These are phyloP conservation scores for Procambarus clarkii DNA, from an alignment of 1,140 invertebrate species.

Conservation along the genomic window DNA sequence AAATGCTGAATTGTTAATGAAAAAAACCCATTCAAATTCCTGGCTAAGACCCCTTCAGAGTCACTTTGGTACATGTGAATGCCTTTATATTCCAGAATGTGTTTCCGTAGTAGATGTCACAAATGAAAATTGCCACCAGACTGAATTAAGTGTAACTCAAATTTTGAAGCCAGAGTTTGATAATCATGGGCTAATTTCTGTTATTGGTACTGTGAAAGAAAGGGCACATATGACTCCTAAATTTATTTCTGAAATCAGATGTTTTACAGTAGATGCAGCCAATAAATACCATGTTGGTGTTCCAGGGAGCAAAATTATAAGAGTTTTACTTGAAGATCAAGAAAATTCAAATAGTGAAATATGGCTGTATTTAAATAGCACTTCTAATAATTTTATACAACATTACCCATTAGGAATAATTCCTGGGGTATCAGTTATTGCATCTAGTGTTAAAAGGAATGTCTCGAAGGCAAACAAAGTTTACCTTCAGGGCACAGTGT, in stretches of 20 bases:
- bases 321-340: neutral
- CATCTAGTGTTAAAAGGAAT: neutral
- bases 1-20: neutral
- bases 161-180: neutral
- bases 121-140: neutral
- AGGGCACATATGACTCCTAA: neutral
- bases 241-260: neutral
- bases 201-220: neutral
- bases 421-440: neutral
- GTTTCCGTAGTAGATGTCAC: neutral
- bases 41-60: neutral
- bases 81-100: conserved; percentile 2
- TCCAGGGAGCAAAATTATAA: conserved; percentile 15
- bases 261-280: neutral
- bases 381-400: neutral
- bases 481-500: neutral
- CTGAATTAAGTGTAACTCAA: neutral
- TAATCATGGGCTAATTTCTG: neutral
- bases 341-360: conserved; percentile 5
- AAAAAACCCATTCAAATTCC: neutral
- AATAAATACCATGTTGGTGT: conserved; percentile 17
- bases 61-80: conserved; percentile 18
- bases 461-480: neutral
- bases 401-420: neutral
- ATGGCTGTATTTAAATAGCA: neutral